Percentiles rank a stretch among this genome's conserved stretches.
Evolutionary conservation across 2,113 vertebrate species (phyloP).

Genomic region (Cygnus atratus): DNA sequence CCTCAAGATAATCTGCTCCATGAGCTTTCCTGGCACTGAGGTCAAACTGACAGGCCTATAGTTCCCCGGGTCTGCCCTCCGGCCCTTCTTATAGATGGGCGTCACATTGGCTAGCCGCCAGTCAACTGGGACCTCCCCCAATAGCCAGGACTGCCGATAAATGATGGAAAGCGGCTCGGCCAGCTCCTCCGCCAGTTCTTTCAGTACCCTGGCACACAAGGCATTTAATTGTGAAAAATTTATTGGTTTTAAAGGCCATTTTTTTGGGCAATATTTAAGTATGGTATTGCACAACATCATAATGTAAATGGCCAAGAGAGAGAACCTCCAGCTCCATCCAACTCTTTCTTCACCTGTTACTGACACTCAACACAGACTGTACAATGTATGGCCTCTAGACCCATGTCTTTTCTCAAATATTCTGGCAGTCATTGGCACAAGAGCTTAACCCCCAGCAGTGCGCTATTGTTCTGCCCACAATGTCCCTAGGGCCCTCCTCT

Average conservation of each 20-base stretch:
- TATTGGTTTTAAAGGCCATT: background rate
- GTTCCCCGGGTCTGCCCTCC: no score
- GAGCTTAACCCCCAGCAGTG: background rate
- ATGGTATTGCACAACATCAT: background rate
- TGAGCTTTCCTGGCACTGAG: no score
- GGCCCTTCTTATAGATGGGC: no score
- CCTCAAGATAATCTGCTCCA: no score
- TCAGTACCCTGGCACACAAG: no score
- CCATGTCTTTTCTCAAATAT: background rate
- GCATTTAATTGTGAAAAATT: background rate
- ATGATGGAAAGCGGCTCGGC: no score
- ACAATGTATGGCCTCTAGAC: rapidly evolving
- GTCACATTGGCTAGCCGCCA: no score
- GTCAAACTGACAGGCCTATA: no score
- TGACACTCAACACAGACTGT: background rate
- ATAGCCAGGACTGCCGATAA: no score
- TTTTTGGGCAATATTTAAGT: background rate
- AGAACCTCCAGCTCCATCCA: background rate
- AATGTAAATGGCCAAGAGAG: background rate
- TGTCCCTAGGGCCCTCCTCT: background rate
- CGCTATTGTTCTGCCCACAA: rapidly evolving
- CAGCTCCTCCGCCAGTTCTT: no score
- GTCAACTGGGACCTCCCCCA: no score
- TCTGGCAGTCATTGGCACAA: background rate
- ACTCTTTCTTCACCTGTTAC: background rate